Conservation (phyloP, 2,797 vertebrate genomes). For the Rhabdophis nuchalis region DNA sequence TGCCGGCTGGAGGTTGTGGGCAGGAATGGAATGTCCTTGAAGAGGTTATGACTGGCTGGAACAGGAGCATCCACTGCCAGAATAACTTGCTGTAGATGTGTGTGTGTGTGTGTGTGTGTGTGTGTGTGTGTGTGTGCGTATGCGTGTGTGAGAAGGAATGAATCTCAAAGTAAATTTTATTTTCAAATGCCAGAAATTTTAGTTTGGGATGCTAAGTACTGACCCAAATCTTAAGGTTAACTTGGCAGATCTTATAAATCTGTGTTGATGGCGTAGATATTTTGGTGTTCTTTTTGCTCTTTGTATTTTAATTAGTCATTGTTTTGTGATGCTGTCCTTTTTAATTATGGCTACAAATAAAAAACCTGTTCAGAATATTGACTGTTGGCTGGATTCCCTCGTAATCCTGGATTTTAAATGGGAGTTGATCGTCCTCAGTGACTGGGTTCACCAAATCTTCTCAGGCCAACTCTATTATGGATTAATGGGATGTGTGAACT, state of each 20-base stretch:
- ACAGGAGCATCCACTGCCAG: background rate
- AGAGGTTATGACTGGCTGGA: background rate
- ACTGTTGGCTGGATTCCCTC: background rate
- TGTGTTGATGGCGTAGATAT: background rate
- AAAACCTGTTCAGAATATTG: background rate
- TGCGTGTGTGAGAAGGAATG: background rate
- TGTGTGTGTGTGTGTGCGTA: background rate
- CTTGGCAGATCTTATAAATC: background rate
- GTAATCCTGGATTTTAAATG: background rate
- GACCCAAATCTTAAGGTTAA: background rate
- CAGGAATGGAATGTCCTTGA: background rate
- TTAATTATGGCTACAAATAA: background rate
- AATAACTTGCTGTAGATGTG: background rate
- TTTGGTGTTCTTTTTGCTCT: background rate
- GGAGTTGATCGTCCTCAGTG: background rate
- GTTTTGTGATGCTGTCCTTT: background rate
- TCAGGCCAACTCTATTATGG: background rate
- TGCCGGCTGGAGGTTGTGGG: background rate
- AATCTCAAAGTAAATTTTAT: background rate
- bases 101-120: background rate
- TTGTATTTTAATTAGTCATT: background rate
- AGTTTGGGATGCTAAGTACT: background rate
- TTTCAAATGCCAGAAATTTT: background rate
- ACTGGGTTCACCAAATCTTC: background rate
- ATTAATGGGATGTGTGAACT: background rate